Evolutionary conservation across 2,797 vertebrate species (phyloP), one percentile per base, ranked within the genome.

Genomic region (Dipus sagitta): DNA sequence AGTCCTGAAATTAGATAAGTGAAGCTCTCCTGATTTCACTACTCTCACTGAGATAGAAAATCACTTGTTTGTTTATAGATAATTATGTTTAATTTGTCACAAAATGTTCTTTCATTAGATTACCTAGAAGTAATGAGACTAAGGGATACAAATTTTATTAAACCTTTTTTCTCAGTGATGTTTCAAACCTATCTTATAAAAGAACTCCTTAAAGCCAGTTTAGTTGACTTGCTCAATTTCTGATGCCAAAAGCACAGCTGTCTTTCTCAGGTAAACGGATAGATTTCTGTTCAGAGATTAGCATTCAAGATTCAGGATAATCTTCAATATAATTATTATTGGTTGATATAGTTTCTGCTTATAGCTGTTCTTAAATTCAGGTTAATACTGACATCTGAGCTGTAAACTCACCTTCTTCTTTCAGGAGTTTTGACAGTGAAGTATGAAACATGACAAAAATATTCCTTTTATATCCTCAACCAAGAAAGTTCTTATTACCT

Each of bases 391-490:
- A 8, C 47, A 71, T 32, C 12, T 77, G 75, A 62, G 34, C 65
- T 64, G 8, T 32, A 78, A 72, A 34, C 38, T 38, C 54, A 47
- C 58, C 58, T 58, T 87, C 38, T 77, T 78, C 26, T 74, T 90
- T 65, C 2, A 38, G 84, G 60, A 26, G 65, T 94, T 91, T 88
- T 72, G 70, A 84, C 32, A 81, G 70, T 89, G 74, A 96, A 95
- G 18, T 32, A 32, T 71, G 47, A 52, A 92, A 42, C 54, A 91
- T 76, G 20, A 42, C 72, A 70, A 92, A 92, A 94, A 52, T 20
- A 12, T 26, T 47, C 11, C 85, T 94, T 77, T 62, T 81, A 32
- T 74, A 42, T 42, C 6, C 64, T 62, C 52, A 91, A 92, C 24
- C 18, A 89, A 71, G 64, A 87, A 75, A 85, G 18, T 79, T 94